A percentile compares a stretch with the other conserved stretches of the same genome.
These are phyloP conservation scores for Dyspetes luteomarginatus DNA, from an alignment of 2,888 invertebrate species.

Conservation along the genomic window DNA sequence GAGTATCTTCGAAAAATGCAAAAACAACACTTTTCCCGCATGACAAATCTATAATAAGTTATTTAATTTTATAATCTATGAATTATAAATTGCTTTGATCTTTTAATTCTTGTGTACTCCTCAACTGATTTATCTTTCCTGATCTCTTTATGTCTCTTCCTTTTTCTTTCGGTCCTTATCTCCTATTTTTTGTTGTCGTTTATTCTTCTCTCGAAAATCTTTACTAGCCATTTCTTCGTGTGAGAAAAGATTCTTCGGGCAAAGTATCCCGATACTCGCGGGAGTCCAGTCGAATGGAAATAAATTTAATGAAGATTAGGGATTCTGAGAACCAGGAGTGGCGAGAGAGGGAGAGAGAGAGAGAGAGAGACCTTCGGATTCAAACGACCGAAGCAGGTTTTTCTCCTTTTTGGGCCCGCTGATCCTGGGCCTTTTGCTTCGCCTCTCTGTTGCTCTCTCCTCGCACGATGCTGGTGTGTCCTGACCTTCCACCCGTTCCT, in stretches of 20 bases:
- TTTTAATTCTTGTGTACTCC: slow-evolving; percentile 1
- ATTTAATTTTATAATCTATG: neutral
- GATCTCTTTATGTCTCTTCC: slow-evolving; percentile 8
- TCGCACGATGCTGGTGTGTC: slow-evolving; percentile 37
- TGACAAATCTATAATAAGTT: no score
- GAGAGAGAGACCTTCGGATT: slow-evolving; percentile 22
- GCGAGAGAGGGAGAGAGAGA: slow-evolving; percentile 36
- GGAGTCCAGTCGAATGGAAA: slow-evolving; percentile 75
- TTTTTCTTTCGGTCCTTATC: slow-evolving; percentile 14
- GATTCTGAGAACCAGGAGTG: slow-evolving; percentile 77
- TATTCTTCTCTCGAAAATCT: slow-evolving; percentile 21
- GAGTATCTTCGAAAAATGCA: slow-evolving; percentile 40
- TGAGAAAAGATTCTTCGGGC: slow-evolving; percentile 59
- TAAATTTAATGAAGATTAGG: slow-evolving; percentile 83
- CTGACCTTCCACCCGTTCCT: slow-evolving; percentile 70
- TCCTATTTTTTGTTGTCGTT: slow-evolving; percentile 28
- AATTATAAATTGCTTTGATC: slow-evolving; percentile 30
- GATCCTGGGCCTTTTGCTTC: slow-evolving; percentile 58
- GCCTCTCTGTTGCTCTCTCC: slow-evolving; percentile 39
- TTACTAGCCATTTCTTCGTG: slow-evolving; percentile 41
- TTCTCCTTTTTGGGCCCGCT: slow-evolving; percentile 53
- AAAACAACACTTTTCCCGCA: slow-evolving; percentile 52
- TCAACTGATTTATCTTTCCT: slow-evolving; percentile 29
- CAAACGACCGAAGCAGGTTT: slow-evolving; percentile 72
- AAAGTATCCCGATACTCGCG: slow-evolving; percentile 68